Evolutionary conservation across 2,888 invertebrate species (phyloP).

Genomic region (Archips crataeganus): DNA sequence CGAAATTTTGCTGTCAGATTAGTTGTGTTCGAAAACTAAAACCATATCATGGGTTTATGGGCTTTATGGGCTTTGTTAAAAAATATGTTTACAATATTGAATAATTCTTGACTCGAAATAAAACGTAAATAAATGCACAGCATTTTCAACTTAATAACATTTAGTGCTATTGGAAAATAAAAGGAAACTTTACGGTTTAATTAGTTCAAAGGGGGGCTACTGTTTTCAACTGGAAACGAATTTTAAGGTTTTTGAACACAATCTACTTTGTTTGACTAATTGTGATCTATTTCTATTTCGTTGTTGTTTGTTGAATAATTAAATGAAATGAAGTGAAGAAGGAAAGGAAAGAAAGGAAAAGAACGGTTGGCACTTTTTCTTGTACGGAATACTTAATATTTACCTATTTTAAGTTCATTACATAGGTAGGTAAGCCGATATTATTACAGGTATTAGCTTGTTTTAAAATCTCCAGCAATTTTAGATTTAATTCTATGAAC

Average conservation of each 20-base stretch:
- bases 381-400: neutral
- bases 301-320: neutral
- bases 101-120: neutral
- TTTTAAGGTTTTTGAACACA: neutral
- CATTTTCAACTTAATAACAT: too few species aligned
- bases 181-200: neutral
- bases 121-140: neutral
- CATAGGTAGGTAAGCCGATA: neutral
- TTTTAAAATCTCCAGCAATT: neutral
- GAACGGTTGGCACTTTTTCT: neutral
- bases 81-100: too few species aligned
- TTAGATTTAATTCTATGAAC: neutral
- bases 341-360: neutral
- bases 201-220: neutral
- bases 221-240: neutral
- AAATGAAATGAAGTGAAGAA: neutral
- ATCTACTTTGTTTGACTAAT: neutral
- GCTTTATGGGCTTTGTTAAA: too few species aligned
- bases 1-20: neutral
- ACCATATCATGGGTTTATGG: neutral
- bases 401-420: constrained; percentile 1
- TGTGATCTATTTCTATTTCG: neutral
- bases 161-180: neutral
- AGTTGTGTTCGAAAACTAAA: neutral
- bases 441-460: neutral